A percentile compares a stretch with the other conserved stretches of the same genome.
Conservation (phyloP, 2,888 invertebrate species). For the Amphipyra berbera region DNA sequence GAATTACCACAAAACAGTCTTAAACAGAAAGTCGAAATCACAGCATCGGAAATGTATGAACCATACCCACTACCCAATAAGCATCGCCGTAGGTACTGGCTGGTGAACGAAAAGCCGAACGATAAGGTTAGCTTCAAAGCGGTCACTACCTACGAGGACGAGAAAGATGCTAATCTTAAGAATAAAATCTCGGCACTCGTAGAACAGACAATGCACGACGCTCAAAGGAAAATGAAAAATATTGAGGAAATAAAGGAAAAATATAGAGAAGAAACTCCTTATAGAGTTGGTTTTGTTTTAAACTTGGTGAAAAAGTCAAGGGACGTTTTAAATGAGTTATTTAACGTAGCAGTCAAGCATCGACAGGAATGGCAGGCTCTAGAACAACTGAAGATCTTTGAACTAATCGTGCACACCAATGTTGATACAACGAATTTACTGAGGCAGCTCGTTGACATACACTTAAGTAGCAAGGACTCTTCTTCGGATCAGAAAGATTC, state of each 20-base stretch:
- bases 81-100: constrained; percentile 7
- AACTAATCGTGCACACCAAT: constrained; percentile 81
- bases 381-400: constrained; percentile 82
- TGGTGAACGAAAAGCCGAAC: not conserved
- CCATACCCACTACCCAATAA: constrained; percentile 10
- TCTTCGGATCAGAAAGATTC: constrained; percentile 25
- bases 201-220: constrained; percentile 74
- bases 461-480: constrained; percentile 68
- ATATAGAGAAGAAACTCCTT: constrained; percentile 62
- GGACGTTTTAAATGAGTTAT: constrained; percentile 78
- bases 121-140: not conserved
- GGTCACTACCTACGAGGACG: constrained; percentile 25
- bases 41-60: constrained; percentile 14
- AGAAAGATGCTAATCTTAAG: constrained; percentile 73
- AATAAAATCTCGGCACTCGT: constrained; percentile 74
- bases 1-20: constrained; percentile 52
- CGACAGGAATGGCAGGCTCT: constrained; percentile 80
- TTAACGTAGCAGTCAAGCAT: constrained; percentile 81
- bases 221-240: constrained; percentile 67
- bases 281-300: constrained; percentile 76
- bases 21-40: constrained; percentile 6
- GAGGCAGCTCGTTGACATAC: constrained; percentile 75
- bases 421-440: constrained; percentile 80
- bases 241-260: constrained; percentile 65
- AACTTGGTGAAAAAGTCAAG: constrained; percentile 79